Conservation (phyloP, 2,113 vertebrate species). For the Xenotilapia longispinis region DNA sequence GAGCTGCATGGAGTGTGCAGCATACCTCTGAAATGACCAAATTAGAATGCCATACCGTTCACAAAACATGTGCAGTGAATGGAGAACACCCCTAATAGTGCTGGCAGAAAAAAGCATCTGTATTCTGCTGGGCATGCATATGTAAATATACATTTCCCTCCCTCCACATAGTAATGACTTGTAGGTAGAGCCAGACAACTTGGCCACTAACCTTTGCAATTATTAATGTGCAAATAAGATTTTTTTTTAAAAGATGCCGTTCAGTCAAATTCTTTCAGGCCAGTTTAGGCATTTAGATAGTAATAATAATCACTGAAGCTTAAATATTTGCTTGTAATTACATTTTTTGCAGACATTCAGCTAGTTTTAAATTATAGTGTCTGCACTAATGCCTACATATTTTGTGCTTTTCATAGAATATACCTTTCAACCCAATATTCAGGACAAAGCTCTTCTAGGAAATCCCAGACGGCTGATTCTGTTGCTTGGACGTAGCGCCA, state of each 20-base stretch:
- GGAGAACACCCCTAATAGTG: slow-evolving; percentile 48
- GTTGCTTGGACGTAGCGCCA: background rate
- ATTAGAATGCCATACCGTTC: slow-evolving; percentile 58
- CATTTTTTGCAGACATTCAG: background rate
- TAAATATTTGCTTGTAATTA: background rate
- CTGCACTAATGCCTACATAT: background rate
- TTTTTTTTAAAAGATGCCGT: background rate
- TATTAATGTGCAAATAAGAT: slow-evolving; percentile 41
- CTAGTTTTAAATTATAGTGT: background rate
- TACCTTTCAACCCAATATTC: background rate
- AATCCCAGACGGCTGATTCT: background rate
- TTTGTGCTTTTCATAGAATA: background rate
- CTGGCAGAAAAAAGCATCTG: slow-evolving; percentile 49
- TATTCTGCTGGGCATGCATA: slow-evolving; percentile 56
- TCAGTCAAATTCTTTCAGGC: background rate
- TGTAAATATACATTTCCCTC: slow-evolving; percentile 26
- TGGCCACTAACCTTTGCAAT: slow-evolving; percentile 33
- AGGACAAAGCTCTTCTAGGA: background rate
- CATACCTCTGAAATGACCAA: slow-evolving; percentile 40
- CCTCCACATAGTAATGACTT: slow-evolving; percentile 30
- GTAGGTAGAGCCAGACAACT: slow-evolving; percentile 15
- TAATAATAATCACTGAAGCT: background rate
- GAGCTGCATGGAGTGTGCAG: slow-evolving; percentile 11
- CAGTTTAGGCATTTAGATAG: background rate
- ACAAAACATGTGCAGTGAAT: slow-evolving; percentile 47